Evolutionary conservation across 2,113 vertebrate species (phyloP).

Genomic region (Scomber scombrus): DNA sequence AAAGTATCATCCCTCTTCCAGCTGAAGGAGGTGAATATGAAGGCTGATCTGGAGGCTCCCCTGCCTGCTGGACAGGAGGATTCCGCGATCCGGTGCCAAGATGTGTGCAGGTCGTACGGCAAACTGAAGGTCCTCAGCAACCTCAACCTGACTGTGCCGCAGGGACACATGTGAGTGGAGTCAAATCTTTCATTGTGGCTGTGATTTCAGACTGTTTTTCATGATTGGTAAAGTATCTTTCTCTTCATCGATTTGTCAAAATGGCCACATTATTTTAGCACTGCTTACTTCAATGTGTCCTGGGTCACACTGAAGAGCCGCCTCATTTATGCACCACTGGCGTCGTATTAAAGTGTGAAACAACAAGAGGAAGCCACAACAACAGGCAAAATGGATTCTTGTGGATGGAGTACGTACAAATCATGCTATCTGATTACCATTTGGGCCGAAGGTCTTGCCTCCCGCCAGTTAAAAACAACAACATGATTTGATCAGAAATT

Average conservation of each 20-base stretch:
- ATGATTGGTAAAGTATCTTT: background rate
- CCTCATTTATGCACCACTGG: too few species aligned
- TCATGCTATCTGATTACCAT: too few species aligned
- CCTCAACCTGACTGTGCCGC: slow-evolving; percentile 83
- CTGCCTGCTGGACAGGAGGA: slow-evolving; percentile 38
- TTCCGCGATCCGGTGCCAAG: slow-evolving; percentile 76
- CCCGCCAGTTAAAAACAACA: too few species aligned
- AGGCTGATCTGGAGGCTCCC: slow-evolving; percentile 73
- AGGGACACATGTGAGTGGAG: slow-evolving; percentile 86
- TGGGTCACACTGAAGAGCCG: too few species aligned
- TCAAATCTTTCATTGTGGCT: background rate
- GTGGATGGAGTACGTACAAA: too few species aligned
- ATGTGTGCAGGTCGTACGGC: slow-evolving; percentile 84
- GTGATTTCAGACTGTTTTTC: background rate
- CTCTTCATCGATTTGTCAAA: background rate
- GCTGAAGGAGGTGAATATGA: slow-evolving; percentile 68
- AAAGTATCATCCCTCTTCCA: slow-evolving; percentile 30
- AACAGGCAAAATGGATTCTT: too few species aligned
- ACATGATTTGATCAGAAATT: too few species aligned
- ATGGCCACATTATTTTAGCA: too few species aligned
- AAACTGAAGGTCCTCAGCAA: slow-evolving; percentile 84
- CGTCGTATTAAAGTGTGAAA: too few species aligned
- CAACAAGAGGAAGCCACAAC: too few species aligned
- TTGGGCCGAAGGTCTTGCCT: too few species aligned
- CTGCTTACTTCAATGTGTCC: too few species aligned